Percentiles rank a stretch among this genome's conserved stretches.
Conservation (phyloP, 2,113 vertebrate species). For the Nansenia antarctica region DNA sequence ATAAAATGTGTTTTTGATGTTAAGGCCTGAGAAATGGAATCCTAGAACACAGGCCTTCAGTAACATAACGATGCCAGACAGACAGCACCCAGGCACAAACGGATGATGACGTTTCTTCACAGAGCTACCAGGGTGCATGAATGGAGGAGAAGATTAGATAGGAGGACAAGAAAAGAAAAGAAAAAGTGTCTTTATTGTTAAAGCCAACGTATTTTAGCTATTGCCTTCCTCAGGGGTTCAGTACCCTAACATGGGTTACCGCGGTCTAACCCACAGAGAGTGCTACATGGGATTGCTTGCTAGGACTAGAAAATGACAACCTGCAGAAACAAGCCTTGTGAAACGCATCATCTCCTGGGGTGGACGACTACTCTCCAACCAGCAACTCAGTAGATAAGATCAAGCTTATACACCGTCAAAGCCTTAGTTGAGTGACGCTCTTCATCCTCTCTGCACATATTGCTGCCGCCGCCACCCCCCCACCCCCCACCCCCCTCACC, state of each 20-base stretch:
- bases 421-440: slow-evolving; percentile 53
- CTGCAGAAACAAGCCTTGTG: slow-evolving; percentile 46
- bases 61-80: slow-evolving; percentile 61
- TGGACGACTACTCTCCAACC: slow-evolving; percentile 29
- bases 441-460: slow-evolving; percentile 50
- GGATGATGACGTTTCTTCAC: no score
- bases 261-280: no score
- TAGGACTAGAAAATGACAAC: slow-evolving; percentile 14
- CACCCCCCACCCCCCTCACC: slow-evolving; percentile 36
- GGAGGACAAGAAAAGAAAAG: no score
- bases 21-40: slow-evolving; percentile 60
- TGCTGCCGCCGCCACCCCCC: slow-evolving; percentile 36
- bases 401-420: slow-evolving; percentile 55
- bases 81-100: slow-evolving; percentile 70
- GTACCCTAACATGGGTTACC: no score
- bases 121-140: no score
- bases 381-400: slow-evolving; percentile 38
- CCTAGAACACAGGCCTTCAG: slow-evolving; percentile 42
- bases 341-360: slow-evolving; percentile 38
- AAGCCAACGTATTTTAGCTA: no score
- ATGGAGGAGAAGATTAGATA: no score
- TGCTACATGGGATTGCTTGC: no score
- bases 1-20: slow-evolving; percentile 52
- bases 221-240: no score
- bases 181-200: no score